Evolutionary conservation across 2,113 vertebrate genomes (phyloP), one percentile per base, ranked within the genome.

Genomic region (Ondatra zibethicus): DNA sequence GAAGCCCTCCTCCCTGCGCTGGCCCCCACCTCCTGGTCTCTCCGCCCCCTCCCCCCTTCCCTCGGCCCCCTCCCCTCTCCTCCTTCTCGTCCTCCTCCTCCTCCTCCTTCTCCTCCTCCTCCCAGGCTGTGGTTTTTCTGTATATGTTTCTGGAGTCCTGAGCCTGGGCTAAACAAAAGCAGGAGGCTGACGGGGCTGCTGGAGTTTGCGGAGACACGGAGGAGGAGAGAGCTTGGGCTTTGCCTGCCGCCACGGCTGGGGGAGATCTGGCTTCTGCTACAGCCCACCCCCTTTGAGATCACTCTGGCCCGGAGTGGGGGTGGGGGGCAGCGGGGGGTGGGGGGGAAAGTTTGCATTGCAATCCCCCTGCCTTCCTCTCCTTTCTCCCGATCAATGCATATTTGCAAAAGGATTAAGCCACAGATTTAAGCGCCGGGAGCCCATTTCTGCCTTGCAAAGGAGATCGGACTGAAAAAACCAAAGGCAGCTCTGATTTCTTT

Each of bases 131-230:
- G 96, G 98, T 98, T 96, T 97, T 96, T 98, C 92, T 97, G 98
- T 98, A 85, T 98, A 97, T 98, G 98, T 99, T 97, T 98, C 97
- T 96, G 97, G 98, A 98, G 98, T 98, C 98, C 98, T 92, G 98
- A 98, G 97, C 97, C 98, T 96, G 98, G 98, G 98, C 98, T 98
- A 98, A 98, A 98, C 98, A 98, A 98, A 98, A 98, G 97, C 97
- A 85, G 97, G 96, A 98, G 98, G 98, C 98, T 91, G 98, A 92
- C 91, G 96, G 97, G 97, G 96, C 92, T 89, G 96, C 75, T 72
- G 95, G 98, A 98, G 98, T 98, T 98, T 96, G 97, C 98, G 77
- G 94, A 93, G 97, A 92, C 97, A 33, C 95, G 91, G 95, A 94
- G 97, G 93, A 95, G 97, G 89, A 95, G 95, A 90, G 91, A 96